These are phyloP conservation scores for Atrichornis clamosus DNA, from an alignment of 2,113 vertebrate genomes.

Conservation along the genomic window DNA sequence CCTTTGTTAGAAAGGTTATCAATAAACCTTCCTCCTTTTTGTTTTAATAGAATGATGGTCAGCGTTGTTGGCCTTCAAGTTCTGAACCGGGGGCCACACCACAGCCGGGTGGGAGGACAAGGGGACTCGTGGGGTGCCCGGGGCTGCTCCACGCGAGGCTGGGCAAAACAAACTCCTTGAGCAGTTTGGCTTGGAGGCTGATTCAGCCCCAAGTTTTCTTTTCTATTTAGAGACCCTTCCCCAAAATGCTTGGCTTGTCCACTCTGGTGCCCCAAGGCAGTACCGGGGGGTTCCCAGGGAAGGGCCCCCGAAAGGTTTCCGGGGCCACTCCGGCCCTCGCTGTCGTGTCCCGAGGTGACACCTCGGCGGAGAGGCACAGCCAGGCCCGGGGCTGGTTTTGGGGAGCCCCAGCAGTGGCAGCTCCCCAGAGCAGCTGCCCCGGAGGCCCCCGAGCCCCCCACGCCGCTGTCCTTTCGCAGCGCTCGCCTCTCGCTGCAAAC, in stretches of 20 bases:
- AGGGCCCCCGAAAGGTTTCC: not conserved
- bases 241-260: not conserved
- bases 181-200: not conserved
- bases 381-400: not conserved
- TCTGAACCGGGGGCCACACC: not conserved
- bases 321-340: not conserved
- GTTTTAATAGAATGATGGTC: not conserved
- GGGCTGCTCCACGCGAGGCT: not conserved
- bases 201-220: not conserved
- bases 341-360: not conserved
- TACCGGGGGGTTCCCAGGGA: not conserved
- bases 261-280: not conserved
- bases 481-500: constrained; percentile 83
- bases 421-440: constrained; percentile 45
- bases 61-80: not conserved
- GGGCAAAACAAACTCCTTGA: fast-evolving
- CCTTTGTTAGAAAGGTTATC: constrained; percentile 53
- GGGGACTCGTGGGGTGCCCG: not conserved
- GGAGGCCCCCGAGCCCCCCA: not conserved
- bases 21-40: constrained; percentile 18
- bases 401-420: constrained; percentile 39
- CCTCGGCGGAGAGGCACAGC: not conserved
- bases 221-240: fast-evolving
- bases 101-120: not conserved
- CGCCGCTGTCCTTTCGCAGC: constrained; percentile 66